Conservation (phyloP, 2,888 invertebrate species). For the Drosophila koepferae region DNA sequence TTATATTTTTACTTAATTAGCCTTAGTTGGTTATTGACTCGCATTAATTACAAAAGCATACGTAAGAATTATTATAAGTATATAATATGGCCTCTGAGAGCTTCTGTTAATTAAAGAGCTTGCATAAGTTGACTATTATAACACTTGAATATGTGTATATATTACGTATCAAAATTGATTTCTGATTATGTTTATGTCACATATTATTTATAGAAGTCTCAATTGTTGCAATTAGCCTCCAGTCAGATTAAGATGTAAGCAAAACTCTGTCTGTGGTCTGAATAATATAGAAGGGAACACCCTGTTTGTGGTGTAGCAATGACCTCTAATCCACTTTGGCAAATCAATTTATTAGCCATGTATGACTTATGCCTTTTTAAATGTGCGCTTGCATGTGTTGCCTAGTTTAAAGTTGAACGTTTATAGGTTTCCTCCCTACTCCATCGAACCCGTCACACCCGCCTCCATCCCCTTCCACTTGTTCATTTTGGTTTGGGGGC, state of each 20-base stretch:
- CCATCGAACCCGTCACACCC: no score
- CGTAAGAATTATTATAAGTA: no score
- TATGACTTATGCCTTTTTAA: slow-evolving; percentile 84
- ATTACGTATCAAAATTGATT: no score
- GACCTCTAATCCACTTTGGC: slow-evolving; percentile 79
- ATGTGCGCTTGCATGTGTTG: slow-evolving; percentile 82
- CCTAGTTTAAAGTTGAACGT: slow-evolving; percentile 68
- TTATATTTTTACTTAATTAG: no score
- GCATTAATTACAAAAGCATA: no score
- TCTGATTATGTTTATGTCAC: no score
- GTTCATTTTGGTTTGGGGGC: slow-evolving; percentile 38
- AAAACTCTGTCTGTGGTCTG: no score
- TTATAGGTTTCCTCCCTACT: slow-evolving; percentile 29
- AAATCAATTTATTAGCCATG: slow-evolving; percentile 84
- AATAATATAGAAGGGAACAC: slow-evolving; percentile 18
- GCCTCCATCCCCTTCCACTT: neutral
- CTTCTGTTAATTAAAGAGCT: no score
- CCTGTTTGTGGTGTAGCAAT: slow-evolving; percentile 61
- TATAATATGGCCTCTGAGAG: no score
- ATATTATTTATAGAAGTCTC: neutral
- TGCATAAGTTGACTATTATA: no score
- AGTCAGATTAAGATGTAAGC: neutral
- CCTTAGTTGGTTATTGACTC: no score
- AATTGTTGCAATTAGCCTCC: neutral
- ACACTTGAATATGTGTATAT: no score